phyloP scores from a whole-genome alignment of 2,888 invertebrate species.

The Tipula vernalis region DNA sequence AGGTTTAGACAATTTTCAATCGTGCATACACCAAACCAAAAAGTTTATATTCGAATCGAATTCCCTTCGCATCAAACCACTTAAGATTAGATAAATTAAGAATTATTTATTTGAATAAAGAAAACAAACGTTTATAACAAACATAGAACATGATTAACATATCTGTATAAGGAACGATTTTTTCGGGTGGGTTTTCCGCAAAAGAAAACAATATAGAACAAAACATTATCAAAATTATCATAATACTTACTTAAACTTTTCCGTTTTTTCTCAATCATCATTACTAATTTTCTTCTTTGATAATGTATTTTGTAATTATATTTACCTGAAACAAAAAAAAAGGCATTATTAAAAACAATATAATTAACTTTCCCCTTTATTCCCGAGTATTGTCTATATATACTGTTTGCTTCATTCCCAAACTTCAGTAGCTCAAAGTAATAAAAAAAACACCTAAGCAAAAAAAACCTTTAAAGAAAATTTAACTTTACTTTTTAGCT shows the following conservation, averaged over 20 bases:
- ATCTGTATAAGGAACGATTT: neutral
- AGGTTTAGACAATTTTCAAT: neutral
- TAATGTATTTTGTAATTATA: conserved; percentile 4
- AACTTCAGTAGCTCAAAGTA: neutral
- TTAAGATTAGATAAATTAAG: neutral
- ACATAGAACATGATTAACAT: neutral
- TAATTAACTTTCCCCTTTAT: neutral
- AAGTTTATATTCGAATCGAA: neutral
- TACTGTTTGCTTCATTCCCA: neutral
- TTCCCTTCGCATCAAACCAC: neutral
- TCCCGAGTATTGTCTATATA: neutral
- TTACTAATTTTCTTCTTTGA: neutral
- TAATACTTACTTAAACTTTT: neutral
- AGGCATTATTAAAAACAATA: neutral
- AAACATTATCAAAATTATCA: neutral
- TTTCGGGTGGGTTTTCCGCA: neutral
- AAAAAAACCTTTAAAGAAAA: neutral
- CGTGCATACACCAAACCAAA: neutral
- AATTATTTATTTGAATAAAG: neutral
- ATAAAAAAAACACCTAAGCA: neutral
- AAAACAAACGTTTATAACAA: neutral
- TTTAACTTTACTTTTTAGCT: neutral
- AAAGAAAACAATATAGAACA: neutral
- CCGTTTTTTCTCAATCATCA: neutral
- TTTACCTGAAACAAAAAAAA: neutral